Conservation (phyloP, 37 sponge, comb jelly and placozoan genomes). For the Halichondria panicea region DNA sequence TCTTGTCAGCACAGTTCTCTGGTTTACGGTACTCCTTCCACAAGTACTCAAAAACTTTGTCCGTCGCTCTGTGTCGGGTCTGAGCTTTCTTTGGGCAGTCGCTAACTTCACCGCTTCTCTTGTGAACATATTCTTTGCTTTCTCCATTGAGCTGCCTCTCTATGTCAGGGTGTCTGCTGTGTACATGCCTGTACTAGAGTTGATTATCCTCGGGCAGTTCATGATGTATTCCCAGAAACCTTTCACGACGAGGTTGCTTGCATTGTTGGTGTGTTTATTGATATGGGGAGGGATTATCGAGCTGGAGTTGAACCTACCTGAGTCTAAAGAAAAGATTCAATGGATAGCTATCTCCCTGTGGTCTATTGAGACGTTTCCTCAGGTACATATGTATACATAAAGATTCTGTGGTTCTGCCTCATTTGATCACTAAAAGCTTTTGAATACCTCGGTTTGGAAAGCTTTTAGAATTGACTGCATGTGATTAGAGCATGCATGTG, state of each 20-base stretch:
- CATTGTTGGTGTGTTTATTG: constrained; percentile 39
- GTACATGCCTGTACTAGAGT: constrained; percentile 42
- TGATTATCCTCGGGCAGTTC: constrained; percentile 48
- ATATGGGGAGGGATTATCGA: constrained; percentile 38
- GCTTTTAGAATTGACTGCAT: no score
- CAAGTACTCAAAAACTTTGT: constrained; percentile 53
- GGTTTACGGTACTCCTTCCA: constrained; percentile 54
- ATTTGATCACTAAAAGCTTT: no score
- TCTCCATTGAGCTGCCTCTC: constrained; percentile 27
- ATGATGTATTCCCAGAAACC: constrained; percentile 25
- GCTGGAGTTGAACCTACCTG: constrained; percentile 24
- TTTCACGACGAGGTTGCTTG: constrained; percentile 15
- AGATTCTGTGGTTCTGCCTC: no score
- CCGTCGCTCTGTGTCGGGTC: constrained; percentile 33
- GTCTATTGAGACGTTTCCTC: constrained; percentile 54
- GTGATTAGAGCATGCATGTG: no score
- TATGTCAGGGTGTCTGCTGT: constrained; percentile 24
- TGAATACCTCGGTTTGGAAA: no score
- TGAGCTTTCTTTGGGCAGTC: constrained; percentile 60
- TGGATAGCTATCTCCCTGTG: constrained; percentile 51
- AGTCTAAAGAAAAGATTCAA: constrained; percentile 15
- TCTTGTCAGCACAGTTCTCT: constrained; percentile 34
- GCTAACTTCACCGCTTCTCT: constrained; percentile 66
- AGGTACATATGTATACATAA: constrained; percentile 4
- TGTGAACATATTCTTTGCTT: constrained; percentile 54